Evolutionary conservation across 2,888 invertebrate species (phyloP), one percentile per base, ranked within the genome.

Genomic region (Nymphalis polychloros): DNA sequence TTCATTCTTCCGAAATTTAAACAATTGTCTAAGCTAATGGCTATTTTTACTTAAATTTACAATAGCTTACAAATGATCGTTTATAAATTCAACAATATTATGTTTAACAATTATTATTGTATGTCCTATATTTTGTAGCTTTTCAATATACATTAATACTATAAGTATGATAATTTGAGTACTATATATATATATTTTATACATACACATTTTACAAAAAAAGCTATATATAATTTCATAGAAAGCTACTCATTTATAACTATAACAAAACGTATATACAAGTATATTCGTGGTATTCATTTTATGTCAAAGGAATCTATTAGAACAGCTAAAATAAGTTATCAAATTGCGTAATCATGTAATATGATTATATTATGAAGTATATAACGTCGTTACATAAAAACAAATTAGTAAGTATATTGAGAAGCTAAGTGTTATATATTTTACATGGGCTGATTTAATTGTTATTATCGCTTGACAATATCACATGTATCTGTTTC

Each of bases 61-160:
- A 70, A 70, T 70, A 82, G 79, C 82, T 86, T 84, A 88, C 81
- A 86, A 85, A 87, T 88, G 75, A 85, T 82, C 81, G 81, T 82
- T 79, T 76, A 87, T 87, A 85, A 90, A 87, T 91, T 88, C 79
- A 90, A 90, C 90, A 91, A 86, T 90, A 83, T 86, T 84, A 84
- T 89, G 84, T 77, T 86, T 89, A 92, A 91, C 92, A 90, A 85
- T 91, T 89, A 88, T 85, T 87, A 82, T 50, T 55, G 27, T 83
- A 81, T 86, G 82, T 80, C 80, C 80, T 84, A 84, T 80, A 78
- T 77, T 79, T 81, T 80, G 59, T 73, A 70, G 66, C 63, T 63
- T 73, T 71, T 70, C 53, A 72, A 72, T 74, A 60, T 72, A 75
- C 73, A 73, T 73, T 67, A 62, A 65, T 73, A 73, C 63, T 73